These are phyloP conservation scores for Drosophila engyochracea DNA, from an alignment of 2,888 invertebrate species.

Conservation along the genomic window DNA sequence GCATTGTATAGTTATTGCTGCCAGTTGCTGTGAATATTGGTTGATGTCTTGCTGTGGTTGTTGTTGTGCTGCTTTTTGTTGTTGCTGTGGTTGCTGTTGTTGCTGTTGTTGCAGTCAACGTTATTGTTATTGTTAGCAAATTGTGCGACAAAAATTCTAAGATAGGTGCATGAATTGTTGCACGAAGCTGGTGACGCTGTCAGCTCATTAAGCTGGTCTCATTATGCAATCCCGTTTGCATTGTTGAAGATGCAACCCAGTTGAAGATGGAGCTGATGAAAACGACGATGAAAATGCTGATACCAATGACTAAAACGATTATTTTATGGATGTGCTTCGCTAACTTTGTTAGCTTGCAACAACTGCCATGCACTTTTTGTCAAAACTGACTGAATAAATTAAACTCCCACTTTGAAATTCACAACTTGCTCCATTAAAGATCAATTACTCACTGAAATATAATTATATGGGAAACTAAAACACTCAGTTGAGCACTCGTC, in stretches of 20 bases:
- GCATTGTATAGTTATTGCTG: slow-evolving; percentile 48
- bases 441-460: slow-evolving; percentile 2
- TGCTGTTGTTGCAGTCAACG: background rate
- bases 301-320: background rate
- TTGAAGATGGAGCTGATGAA: slow-evolving; percentile 10
- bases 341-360: slow-evolving; percentile 1
- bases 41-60: slow-evolving; percentile 29
- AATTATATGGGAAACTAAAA: slow-evolving; percentile 5
- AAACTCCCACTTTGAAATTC: background rate
- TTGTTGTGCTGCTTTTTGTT: slow-evolving; percentile 7
- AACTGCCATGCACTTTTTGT: background rate
- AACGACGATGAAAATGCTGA: slow-evolving; percentile 8
- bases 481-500: slow-evolving; percentile 1
- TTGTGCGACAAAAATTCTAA: slow-evolving; percentile 78
- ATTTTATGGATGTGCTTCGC: slow-evolving; percentile 16
- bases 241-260: slow-evolving; percentile 54
- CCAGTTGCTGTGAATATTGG: slow-evolving; percentile 5
- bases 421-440: background rate
- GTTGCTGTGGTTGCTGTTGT: background rate
- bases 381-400: background rate
- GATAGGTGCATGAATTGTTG: slow-evolving; percentile 70
- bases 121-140: slow-evolving; percentile 46
- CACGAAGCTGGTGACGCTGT: slow-evolving; percentile 63
- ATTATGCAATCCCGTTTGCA: slow-evolving; percentile 73
- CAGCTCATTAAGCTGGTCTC: slow-evolving; percentile 67